Evolutionary conservation across 1,140 invertebrate species (phyloP).

Genomic region (Polypedilum vanderplanki): DNA sequence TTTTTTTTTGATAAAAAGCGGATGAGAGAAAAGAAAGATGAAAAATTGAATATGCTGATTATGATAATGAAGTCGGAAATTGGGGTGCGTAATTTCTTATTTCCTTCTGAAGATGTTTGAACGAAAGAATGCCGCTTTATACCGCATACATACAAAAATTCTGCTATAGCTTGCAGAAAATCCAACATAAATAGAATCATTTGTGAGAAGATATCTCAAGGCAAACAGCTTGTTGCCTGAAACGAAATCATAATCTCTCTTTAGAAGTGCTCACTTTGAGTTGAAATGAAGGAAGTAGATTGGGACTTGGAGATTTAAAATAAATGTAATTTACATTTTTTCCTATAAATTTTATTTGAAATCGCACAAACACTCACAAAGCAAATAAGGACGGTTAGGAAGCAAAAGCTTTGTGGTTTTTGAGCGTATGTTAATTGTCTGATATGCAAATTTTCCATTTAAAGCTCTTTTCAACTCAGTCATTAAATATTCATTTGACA

Average conservation of each 20-base stretch:
- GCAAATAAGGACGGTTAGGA: not conserved
- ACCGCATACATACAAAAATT: not conserved
- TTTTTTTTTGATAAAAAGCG: not conserved
- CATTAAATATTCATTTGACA: too few species aligned
- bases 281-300: not conserved
- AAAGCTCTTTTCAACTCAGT: too few species aligned
- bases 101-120: not conserved
- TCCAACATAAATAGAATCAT: conserved; percentile 7
- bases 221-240: not conserved
- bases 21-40: not conserved
- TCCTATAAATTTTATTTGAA: not conserved
- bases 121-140: too few species aligned
- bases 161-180: not conserved
- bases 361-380: too few species aligned
- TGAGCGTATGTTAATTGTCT: too few species aligned
- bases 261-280: not conserved
- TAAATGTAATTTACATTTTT: not conserved
- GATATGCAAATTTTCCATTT: too few species aligned
- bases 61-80: conserved; percentile 26
- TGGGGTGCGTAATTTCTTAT: conserved; percentile 17
- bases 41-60: conserved; percentile 28
- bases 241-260: not conserved
- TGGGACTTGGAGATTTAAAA: not conserved
- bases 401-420: too few species aligned
- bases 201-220: conserved; percentile 12